Conservation (phyloP, 2,888 invertebrate genomes). For the Deroplatys truncata region DNA sequence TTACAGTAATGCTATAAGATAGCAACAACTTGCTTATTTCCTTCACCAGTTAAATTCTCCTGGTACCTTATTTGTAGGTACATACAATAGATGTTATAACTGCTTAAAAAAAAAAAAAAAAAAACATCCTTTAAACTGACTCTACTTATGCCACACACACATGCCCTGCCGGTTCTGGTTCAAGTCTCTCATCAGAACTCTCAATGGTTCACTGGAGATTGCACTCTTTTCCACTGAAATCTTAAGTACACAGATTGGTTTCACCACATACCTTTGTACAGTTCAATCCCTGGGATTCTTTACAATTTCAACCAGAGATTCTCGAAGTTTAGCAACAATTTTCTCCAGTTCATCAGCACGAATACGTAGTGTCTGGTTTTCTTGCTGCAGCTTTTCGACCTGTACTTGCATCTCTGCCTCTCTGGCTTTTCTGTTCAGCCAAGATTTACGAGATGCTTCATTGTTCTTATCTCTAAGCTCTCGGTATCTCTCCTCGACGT, state of each 20-base stretch:
- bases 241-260: background rate
- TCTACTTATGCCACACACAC: background rate
- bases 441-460: conserved; percentile 69
- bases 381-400: conserved; percentile 55
- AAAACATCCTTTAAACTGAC: background rate
- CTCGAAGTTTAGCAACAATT: conserved; percentile 61
- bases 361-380: conserved; percentile 60
- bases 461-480: conserved; percentile 73
- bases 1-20: too few relatives aligned
- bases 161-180: background rate
- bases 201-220: background rate
- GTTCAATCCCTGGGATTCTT: background rate
- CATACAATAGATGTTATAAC: background rate
- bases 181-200: too few relatives aligned
- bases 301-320: conserved; percentile 51
- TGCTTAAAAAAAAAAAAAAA: too few relatives aligned
- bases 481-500: conserved; percentile 50
- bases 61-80: background rate
- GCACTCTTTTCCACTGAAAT: background rate
- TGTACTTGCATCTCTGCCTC: conserved; percentile 53
- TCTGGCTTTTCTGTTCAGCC: conserved; percentile 64
- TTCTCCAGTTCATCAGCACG: conserved; percentile 65
- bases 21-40: too few relatives aligned
- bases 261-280: background rate
- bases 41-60: too few relatives aligned